Percentiles rank a stretch among this genome's conserved stretches.
These are phyloP conservation scores for Halcyon leucocephala DNA, from an alignment of 2,797 vertebrate genomes.

Conservation along the genomic window DNA sequence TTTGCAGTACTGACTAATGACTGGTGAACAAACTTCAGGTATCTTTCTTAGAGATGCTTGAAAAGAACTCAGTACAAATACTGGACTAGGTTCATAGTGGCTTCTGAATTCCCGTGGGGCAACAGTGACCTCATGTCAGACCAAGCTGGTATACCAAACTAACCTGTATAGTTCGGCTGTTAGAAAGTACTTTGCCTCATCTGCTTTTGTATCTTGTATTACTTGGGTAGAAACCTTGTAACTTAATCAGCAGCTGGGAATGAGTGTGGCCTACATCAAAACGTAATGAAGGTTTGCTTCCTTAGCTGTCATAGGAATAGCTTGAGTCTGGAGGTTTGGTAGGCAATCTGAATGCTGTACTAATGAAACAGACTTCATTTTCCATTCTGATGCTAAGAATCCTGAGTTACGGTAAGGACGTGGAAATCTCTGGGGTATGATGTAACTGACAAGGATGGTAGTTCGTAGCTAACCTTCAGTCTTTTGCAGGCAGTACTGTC, in stretches of 20 bases:
- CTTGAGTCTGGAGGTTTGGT: neutral
- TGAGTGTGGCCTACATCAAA: neutral
- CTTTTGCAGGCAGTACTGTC: neutral
- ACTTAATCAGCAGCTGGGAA: neutral
- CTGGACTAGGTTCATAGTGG: neutral
- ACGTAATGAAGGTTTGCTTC: neutral
- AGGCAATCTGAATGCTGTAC: neutral
- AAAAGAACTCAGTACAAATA: neutral
- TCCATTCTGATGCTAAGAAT: neutral
- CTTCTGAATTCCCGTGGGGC: neutral
- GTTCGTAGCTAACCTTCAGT: neutral
- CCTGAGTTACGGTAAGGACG: neutral
- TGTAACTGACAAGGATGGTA: neutral
- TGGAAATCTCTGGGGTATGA: neutral
- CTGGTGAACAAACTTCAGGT: neutral
- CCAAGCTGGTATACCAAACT: neutral
- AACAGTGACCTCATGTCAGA: slow-evolving; percentile 59
- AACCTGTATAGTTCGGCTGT: neutral
- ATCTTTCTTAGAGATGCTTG: neutral
- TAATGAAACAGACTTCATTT: neutral
- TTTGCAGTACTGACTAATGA: neutral
- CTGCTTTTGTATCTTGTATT: neutral
- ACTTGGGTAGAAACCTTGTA: neutral
- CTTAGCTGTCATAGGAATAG: neutral
- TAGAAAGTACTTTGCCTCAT: neutral